These are phyloP conservation scores for Melinaea marsaeus DNA, from an alignment of 2,888 invertebrate species.

Conservation along the genomic window DNA sequence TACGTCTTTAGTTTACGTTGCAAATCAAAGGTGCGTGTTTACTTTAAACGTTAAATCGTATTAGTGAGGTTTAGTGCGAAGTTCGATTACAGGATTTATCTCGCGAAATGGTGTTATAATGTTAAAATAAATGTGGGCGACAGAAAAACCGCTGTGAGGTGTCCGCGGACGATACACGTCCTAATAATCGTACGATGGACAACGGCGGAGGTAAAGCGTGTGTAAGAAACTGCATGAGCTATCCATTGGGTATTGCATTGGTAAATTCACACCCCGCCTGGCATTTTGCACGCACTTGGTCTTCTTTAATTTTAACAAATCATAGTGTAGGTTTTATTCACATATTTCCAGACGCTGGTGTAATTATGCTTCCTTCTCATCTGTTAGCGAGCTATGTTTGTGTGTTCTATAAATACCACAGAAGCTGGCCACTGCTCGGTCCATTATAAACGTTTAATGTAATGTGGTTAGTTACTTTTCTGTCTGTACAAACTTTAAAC, in stretches of 20 bases:
- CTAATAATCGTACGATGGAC: slow-evolving; percentile 65
- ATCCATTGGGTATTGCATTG: slow-evolving; percentile 39
- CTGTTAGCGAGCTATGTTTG: slow-evolving; percentile 54
- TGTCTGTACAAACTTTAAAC: not conserved
- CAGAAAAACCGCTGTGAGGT: slow-evolving; percentile 60
- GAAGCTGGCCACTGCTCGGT: slow-evolving; percentile 46
- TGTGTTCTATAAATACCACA: slow-evolving; percentile 66
- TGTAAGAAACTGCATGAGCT: slow-evolving; percentile 61
- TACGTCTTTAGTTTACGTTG: slow-evolving; percentile 73
- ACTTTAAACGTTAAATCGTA: slow-evolving; percentile 42
- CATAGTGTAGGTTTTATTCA: slow-evolving; percentile 24
- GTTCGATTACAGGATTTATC: slow-evolving; percentile 50
- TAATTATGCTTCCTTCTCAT: slow-evolving; percentile 45
- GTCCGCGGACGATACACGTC: slow-evolving; percentile 54
- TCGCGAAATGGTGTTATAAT: slow-evolving; percentile 63
- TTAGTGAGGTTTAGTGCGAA: slow-evolving; percentile 64
- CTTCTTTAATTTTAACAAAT: slow-evolving; percentile 31
- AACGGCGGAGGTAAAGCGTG: slow-evolving; percentile 71
- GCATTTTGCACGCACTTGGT: slow-evolving; percentile 55
- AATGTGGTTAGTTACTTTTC: slow-evolving; percentile 10
- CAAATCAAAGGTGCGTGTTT: slow-evolving; percentile 59
- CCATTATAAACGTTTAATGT: slow-evolving; percentile 25
- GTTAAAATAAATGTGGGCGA: slow-evolving; percentile 63
- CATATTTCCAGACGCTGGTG: slow-evolving; percentile 41
- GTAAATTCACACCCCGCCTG: slow-evolving; percentile 52